Evolutionary conservation across 2,888 invertebrate genomes (phyloP), one percentile per base, ranked within the genome.

Genomic region (Octonoba sinensis): DNA sequence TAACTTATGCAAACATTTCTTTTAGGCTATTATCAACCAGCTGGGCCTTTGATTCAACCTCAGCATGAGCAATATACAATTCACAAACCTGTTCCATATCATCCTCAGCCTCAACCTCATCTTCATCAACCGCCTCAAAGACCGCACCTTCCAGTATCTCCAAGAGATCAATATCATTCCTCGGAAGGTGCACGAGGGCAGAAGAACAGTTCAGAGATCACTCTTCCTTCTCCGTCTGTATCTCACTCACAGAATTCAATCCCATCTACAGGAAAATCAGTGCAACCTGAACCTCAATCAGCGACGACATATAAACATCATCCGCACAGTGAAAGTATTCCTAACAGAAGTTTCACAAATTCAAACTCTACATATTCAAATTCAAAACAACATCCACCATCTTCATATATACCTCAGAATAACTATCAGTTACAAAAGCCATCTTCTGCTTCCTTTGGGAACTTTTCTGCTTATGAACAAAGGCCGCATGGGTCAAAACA

Each of bases 31-130:
- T 96, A 95, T 90, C 96, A 96, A 90, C 96, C 96, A 86, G 95
- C 96, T 86, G 96, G 96, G 85, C 96, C 96, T 86, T 91, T 96
- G 89, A 95, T 96, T 72, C 86, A 86, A 59, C 82, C 85, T 60
- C 24, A 78, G 47, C 82, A 85, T 60, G 86, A 85, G 59, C 82
- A 85, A n/a, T 85, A 84, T 71, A 85, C 85, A 47, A 85, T 86
- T 46, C 86, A 86, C 67, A 86, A 86, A 64, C 86, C 86, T 49
- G 85, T 86, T 59, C 86, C 86, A 24, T 86, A 85, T 83, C 86
- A 86, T 82, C 86, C 86, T n/a, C 84, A 83, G 47, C 83, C 79
- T 12, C 83, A 73, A 71, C 81, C 47, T 18, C 76, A 71, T 46
- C 46, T 59, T 15, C 71, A 75, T 20, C 83, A 65, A 13, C 27